phyloP scores from a whole-genome alignment of 2,797 vertebrate genomes.

The Myotis pilosus region DNA sequence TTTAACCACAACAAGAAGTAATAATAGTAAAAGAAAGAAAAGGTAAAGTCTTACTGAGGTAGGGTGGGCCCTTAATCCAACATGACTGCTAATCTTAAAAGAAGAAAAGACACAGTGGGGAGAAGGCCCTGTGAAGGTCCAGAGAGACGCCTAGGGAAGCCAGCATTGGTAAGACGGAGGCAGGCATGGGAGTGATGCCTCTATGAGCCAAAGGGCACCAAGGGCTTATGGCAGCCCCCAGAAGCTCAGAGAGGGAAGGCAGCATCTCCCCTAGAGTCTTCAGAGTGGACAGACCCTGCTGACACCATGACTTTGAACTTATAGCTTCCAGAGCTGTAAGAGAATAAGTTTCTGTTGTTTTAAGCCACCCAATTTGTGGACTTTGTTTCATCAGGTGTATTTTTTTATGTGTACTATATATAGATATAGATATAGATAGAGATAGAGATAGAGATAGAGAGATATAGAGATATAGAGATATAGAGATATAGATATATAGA shows the following conservation, averaged over 20 bases:
- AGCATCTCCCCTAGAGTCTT: not conserved
- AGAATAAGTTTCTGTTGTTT: not conserved
- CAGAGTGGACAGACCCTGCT: not conserved
- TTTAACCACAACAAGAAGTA: not conserved
- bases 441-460: too few relatives aligned
- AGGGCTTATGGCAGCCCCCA: too few relatives aligned
- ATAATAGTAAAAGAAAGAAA: not conserved
- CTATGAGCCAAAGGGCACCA: too few relatives aligned
- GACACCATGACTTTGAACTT: not conserved
- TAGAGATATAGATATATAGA: too few relatives aligned
- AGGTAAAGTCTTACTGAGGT: not conserved
- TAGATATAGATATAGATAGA: too few relatives aligned
- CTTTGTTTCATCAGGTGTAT: not conserved
- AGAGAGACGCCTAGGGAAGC: not conserved
- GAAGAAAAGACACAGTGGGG: not conserved
- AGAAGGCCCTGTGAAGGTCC: not conserved
- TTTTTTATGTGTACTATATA: too few relatives aligned
- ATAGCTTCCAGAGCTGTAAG: not conserved
- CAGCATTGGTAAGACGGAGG: not conserved
- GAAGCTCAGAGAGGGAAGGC: not conserved
- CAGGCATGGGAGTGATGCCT: not conserved
- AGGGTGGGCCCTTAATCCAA: not conserved
- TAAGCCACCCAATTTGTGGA: not conserved
- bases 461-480: too few relatives aligned
- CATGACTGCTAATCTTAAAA: not conserved